Base-by-base conservation (phyloP, 92 coral and sea anemone species). In the Hydrozoanthus gracilis region DNA sequence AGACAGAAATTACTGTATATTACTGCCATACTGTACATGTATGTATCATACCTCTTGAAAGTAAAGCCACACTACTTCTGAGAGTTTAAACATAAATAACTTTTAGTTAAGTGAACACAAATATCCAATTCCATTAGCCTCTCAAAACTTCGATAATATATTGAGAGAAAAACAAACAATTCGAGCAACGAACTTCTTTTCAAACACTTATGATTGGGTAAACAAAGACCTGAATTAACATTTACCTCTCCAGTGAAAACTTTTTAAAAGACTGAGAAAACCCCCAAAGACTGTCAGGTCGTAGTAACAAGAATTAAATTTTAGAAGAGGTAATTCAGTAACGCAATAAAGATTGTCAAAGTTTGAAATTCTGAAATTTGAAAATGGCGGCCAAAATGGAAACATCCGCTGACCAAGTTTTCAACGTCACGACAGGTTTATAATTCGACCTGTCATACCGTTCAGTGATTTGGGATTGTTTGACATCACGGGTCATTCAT, bases 161-260 rank as follows among this genome's bases (percentile, higher is more conserved):
- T 18, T n/a, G 79, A 74, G 79, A 48, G 79, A 74, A 74, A 74
- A 6, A 50, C 15, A 74, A 74, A 74, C 45, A 74, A 48, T 51
- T 74, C 79, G 9, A 74, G 5, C 51, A 74, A 74, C 78, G 78
- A 74, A 74, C 79, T 50, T 74, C 79, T 74, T 5, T 74, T 74
- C 54, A 74, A 35, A 50, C 16, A 50, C 35, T 27, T 27, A 27
- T 27, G 39, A 27, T 27, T 27, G 39, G 39, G 61, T 50, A 74
- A 74, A 74, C 79, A 74, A 50, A 0, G 17, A 74, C 61, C 15
- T 49, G 20, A 50, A n/a, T 27, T 39, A 7, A 44, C 51, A 10
- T 58, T 74, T 45, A 74, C 79, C 79, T 74, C 58, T 49, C n/a
- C 7, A 9, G 10, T 8, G 2, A 16, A 74, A 48, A 44, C 8